Conservation (phyloP, 2,888 invertebrate species). For the Thecocarcelia acutangulata region DNA sequence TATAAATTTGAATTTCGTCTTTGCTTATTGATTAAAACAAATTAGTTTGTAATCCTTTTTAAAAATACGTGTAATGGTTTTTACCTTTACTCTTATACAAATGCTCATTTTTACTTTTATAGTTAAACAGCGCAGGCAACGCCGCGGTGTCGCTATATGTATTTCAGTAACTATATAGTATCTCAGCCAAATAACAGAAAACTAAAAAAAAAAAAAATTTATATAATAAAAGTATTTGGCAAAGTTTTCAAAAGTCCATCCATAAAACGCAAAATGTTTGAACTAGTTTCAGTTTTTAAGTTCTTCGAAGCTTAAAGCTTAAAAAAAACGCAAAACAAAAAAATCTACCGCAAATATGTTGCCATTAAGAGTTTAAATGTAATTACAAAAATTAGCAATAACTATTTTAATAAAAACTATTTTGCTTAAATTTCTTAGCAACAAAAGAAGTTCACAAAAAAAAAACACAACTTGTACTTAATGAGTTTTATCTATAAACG, state of each 20-base stretch:
- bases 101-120: too few relatives aligned
- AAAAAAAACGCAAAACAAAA: conserved; percentile 9
- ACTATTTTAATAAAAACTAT: conserved; percentile 62
- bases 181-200: too few relatives aligned
- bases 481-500: conserved; percentile 63
- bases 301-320: conserved; percentile 14
- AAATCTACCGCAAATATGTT: conserved; percentile 34
- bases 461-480: conserved; percentile 28
- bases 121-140: too few relatives aligned
- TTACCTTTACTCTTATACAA: too few relatives aligned
- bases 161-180: too few relatives aligned
- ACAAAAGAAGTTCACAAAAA: neutral
- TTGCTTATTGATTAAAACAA: too few relatives aligned
- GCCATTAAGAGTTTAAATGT: conserved; percentile 45
- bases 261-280: conserved; percentile 34
- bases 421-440: conserved; percentile 41
- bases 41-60: too few relatives aligned
- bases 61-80: too few relatives aligned
- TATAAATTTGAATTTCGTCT: too few relatives aligned
- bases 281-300: conserved; percentile 51
- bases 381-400: conserved; percentile 64
- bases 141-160: too few relatives aligned
- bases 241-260: conserved; percentile 23
- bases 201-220: too few relatives aligned
- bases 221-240: conserved; percentile 3